phyloP scores from a whole-genome alignment of 2,888 invertebrate species.

The Trypoxylon attenuatum region DNA sequence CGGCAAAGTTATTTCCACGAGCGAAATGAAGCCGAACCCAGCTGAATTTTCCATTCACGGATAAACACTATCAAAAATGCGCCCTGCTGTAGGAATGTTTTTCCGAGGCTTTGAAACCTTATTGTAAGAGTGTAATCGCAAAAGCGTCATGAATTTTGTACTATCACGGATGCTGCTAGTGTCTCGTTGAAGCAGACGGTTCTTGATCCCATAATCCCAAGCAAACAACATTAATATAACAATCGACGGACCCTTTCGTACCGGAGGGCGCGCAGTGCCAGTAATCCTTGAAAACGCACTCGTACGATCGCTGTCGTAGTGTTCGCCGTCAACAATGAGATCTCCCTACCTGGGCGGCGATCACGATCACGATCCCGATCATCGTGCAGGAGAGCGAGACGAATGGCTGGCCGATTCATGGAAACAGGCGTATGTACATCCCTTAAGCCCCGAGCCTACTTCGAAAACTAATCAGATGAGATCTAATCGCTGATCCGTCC shows the following conservation, averaged over 20 bases:
- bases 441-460: conserved; percentile 51
- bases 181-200: too few relatives aligned
- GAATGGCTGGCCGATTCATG: conserved; percentile 21
- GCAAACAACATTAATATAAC: neutral
- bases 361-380: conserved; percentile 36
- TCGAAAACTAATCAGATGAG: conserved; percentile 62
- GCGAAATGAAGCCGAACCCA: neutral
- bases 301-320: conserved; percentile 21
- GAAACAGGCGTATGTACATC: conserved; percentile 35
- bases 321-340: conserved; percentile 29
- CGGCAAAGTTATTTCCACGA: neutral
- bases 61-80: too few relatives aligned
- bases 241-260: neutral
- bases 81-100: too few relatives aligned
- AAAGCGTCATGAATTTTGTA: too few relatives aligned
- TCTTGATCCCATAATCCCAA: neutral
- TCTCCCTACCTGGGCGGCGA: conserved; percentile 33
- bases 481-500: conserved; percentile 62
- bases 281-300: conserved; percentile 33
- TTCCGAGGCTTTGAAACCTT: too few relatives aligned
- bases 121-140: too few relatives aligned
- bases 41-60: neutral
- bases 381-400: too few relatives aligned
- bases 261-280: neutral
- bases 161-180: too few relatives aligned